These are phyloP conservation scores for Habropoda laboriosa DNA, from an alignment of 1,140 invertebrate genomes.

Conservation along the genomic window DNA sequence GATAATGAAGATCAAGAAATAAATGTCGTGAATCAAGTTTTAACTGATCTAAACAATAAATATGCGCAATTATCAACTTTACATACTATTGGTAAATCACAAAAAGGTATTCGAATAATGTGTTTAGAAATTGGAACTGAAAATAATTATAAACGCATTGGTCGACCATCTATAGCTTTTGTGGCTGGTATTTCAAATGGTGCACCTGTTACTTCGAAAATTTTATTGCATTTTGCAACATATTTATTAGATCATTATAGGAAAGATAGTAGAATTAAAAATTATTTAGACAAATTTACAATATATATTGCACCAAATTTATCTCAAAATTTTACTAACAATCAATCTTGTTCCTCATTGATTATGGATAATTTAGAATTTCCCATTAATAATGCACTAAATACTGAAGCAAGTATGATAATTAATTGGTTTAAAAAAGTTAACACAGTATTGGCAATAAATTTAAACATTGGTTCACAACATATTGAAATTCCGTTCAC, in stretches of 20 bases:
- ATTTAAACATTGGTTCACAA: slow-evolving; percentile 75
- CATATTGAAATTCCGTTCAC: slow-evolving; percentile 78
- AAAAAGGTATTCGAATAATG: slow-evolving; percentile 63
- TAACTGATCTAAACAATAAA: slow-evolving; percentile 71
- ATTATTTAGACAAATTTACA: slow-evolving; percentile 70
- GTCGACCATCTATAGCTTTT: slow-evolving; percentile 74
- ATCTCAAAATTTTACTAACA: slow-evolving; percentile 62
- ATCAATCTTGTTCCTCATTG: slow-evolving; percentile 65
- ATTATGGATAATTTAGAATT: slow-evolving; percentile 60
- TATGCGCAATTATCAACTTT: slow-evolving; percentile 72
- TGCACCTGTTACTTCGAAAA: slow-evolving; percentile 71
- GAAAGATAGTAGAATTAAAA: slow-evolving; percentile 58
- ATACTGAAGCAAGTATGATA: slow-evolving; percentile 65
- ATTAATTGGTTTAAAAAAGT: slow-evolving; percentile 73
- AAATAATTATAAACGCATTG: slow-evolving; percentile 46
- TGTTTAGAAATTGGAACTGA: slow-evolving; percentile 72
- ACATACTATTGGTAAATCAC: slow-evolving; percentile 68
- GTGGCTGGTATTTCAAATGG: slow-evolving; percentile 70
- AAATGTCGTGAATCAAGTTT: slow-evolving; percentile 59
- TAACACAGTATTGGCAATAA: slow-evolving; percentile 74
- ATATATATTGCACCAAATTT: slow-evolving; percentile 76
- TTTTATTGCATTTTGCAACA: slow-evolving; percentile 71
- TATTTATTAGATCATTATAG: slow-evolving; percentile 72
- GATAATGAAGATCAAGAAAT: slow-evolving; percentile 21
- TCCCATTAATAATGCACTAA: slow-evolving; percentile 56